Conservation (phyloP, 2,113 vertebrate genomes). For the Hystrix cristata region DNA sequence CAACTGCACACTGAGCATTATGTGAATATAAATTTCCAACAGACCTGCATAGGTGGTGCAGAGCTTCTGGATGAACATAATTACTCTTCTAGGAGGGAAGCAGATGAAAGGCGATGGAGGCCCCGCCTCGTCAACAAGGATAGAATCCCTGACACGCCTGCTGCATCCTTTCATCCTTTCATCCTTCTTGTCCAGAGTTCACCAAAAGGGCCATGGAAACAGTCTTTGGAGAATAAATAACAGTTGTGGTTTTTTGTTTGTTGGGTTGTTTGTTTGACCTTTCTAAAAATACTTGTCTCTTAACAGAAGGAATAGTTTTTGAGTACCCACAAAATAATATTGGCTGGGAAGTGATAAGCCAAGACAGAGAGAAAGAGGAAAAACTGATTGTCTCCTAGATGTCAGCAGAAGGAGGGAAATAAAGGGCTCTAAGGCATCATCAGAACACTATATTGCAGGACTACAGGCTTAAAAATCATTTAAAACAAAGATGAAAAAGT, state of each 20-base stretch:
- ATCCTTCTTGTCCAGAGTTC: not conserved
- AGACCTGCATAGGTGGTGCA: not conserved
- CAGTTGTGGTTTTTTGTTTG: not conserved
- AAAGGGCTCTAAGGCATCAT: not conserved
- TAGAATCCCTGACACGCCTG: not conserved
- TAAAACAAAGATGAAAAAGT: not conserved
- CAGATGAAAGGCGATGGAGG: not conserved
- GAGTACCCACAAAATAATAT: not conserved
- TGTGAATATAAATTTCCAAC: not conserved
- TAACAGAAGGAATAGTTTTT: not conserved
- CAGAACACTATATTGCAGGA: not conserved
- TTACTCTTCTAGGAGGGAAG: not conserved
- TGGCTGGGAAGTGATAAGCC: not conserved
- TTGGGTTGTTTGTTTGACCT: not conserved
- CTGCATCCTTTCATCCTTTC: not conserved
- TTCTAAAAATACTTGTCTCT: conserved; percentile 51
- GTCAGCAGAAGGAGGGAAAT: not conserved
- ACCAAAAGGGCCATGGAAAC: not conserved
- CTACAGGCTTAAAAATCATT: not conserved
- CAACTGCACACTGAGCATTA: not conserved
- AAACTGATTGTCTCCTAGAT: not conserved
- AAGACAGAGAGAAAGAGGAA: not conserved
- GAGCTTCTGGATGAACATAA: not conserved
- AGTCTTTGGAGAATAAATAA: not conserved
- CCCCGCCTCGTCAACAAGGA: not conserved